Percentiles rank a stretch among this genome's conserved stretches.
phyloP scores from a whole-genome alignment of 2,888 invertebrate genomes.

The Zelleria hepariella region DNA sequence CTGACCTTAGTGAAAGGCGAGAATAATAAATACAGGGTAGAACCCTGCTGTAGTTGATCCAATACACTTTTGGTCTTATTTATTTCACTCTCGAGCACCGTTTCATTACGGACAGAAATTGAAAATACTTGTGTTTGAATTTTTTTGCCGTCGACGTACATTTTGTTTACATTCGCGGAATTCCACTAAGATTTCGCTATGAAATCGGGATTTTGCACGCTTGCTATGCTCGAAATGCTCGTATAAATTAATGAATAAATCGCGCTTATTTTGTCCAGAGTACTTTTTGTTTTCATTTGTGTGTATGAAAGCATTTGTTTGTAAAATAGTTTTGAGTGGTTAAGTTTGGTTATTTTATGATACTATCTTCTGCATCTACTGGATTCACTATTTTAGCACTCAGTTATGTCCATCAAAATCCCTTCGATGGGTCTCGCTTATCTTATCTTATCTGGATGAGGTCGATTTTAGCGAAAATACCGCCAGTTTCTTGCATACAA shows the following conservation, averaged over 20 bases:
- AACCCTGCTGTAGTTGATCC: neutral
- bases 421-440: too few species aligned
- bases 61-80: neutral
- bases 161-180: neutral
- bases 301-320: neutral
- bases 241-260: neutral
- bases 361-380: too few species aligned
- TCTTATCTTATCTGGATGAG: too few species aligned
- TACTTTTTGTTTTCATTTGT: neutral
- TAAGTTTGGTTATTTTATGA: too few species aligned
- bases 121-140: slow-evolving; percentile 30
- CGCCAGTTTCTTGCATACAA: too few species aligned
- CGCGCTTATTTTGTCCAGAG: neutral
- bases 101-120: slow-evolving; percentile 33
- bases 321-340: neutral
- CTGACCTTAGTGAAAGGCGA: slow-evolving; percentile 1
- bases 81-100: slow-evolving; percentile 15
- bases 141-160: slow-evolving; percentile 17
- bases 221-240: neutral
- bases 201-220: neutral
- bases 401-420: too few species aligned
- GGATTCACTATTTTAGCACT: too few species aligned
- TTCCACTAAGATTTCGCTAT: neutral
- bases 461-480: too few species aligned
- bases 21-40: slow-evolving; percentile 11